Evolutionary conservation across 1,140 invertebrate species (phyloP).

Genomic region (Drosophila equinoxialis): DNA sequence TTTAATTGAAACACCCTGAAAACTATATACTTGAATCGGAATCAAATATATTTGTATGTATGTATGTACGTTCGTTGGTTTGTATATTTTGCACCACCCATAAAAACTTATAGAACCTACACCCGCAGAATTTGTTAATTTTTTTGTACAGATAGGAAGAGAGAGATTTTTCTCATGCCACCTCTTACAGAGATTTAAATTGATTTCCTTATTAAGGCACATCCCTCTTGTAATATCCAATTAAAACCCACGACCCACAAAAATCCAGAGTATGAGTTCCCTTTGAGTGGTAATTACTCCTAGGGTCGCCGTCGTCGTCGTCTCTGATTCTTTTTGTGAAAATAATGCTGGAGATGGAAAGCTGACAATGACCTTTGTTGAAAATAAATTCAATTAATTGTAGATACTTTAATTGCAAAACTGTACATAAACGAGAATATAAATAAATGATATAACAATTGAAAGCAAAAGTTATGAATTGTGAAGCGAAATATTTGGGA

Average conservation of each 20-base stretch:
- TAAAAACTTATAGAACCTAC: conserved; percentile 54
- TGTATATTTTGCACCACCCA: conserved; percentile 46
- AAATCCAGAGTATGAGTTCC: conserved; percentile 36
- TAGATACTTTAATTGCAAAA: conserved; percentile 40
- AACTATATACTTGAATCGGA: not conserved
- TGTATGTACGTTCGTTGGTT: not conserved
- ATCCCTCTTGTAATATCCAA: conserved; percentile 81
- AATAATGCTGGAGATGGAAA: conserved; percentile 56
- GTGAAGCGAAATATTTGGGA: no score
- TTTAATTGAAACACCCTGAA: not conserved
- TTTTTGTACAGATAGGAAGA: not conserved
- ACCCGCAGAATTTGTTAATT: conserved; percentile 74
- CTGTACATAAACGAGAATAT: not conserved
- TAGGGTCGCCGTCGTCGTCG: conserved; percentile 6
- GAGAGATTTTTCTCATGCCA: conserved; percentile 68
- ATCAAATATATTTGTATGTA: not conserved
- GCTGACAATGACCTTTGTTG: conserved; percentile 63
- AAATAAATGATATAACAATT: not conserved
- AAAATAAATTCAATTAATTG: conserved; percentile 69
- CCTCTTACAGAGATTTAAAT: conserved; percentile 75
- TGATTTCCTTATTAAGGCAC: conserved; percentile 82
- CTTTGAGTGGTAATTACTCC: conserved; percentile 69
- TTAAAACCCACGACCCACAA: conserved; percentile 69
- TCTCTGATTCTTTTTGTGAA: conserved; percentile 54
- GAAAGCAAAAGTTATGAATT: no score